Evolutionary conservation across 2,113 vertebrate species (phyloP), one percentile per base, ranked within the genome.

Genomic region (Rattus rattus): DNA sequence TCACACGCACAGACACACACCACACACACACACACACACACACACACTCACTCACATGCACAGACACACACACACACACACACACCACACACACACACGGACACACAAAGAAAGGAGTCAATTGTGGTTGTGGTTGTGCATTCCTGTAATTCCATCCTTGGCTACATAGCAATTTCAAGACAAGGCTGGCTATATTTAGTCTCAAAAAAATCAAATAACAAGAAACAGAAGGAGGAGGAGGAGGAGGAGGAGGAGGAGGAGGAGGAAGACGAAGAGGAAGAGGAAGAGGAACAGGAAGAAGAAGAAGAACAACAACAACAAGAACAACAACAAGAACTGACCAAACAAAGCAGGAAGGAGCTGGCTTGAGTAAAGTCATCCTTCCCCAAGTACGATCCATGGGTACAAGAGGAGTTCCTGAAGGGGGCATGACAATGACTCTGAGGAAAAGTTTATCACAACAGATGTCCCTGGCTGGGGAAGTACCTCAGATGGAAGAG

Each of bases 21-120:
- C 10, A 47, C 26, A 39, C 1, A 2, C 36, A 13, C 22, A 30
- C 24, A 5, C 2, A 30, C 11, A 67, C 39, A 47, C 1, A 2
- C 36, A 24, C 22, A 30, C 24, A 33, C 14, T 2, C 2, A 30
- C 12, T 19, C 12, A 16, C 5, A 3, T 6, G 6, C 33, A 11
- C 33, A 39, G 2, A 43, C 43, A 43, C 43, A 43, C 43, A n/a
- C n/a, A n/a, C n/a, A n/a, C n/a, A n/a, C n/a, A n/a, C n/a, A n/a
- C n/a, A n/a, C n/a, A n/a, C n/a, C 24, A 85, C 10, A 47, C 26
- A 39, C 1, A 2, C 36, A 13, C 22, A 30, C 24, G 20, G 7
- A 5, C 2, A 30, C 11, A 67, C 39, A 47, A 4, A 26, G 63
- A 65, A 63, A 17, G 63, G 39, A 67, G 30, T 19, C 28, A 47